Evolutionary conservation across 35 echinoderm and acorn worm species (phyloP).

Genomic region (Ptychodera flava): DNA sequence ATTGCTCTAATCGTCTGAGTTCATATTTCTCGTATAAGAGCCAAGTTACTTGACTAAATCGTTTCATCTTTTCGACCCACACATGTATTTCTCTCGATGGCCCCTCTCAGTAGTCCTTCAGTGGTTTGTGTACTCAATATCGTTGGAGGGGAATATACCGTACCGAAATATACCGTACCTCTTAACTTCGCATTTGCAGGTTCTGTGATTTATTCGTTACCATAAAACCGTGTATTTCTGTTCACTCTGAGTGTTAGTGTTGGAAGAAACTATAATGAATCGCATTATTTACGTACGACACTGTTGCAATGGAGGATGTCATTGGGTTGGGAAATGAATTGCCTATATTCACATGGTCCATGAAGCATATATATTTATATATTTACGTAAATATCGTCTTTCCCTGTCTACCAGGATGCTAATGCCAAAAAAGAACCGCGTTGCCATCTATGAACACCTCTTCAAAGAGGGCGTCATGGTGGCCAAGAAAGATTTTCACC

Average conservation of each 20-base stretch:
- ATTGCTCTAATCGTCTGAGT: neutral
- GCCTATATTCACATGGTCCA: too few relatives aligned
- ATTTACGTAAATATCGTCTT: neutral
- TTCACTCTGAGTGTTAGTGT: too few relatives aligned
- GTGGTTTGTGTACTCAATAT: too few relatives aligned
- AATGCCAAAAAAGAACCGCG: slow-evolving; percentile 89
- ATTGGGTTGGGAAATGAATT: too few relatives aligned
- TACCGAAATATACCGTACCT: neutral
- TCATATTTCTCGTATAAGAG: neutral
- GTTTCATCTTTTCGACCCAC: neutral
- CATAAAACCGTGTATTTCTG: too few relatives aligned
- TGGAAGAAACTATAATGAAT: neutral
- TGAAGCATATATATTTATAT: neutral
- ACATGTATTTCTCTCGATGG: neutral
- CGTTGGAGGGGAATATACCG: neutral
- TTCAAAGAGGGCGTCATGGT: slow-evolving; percentile 99
- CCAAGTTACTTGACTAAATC: too few relatives aligned
- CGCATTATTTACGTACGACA: neutral
- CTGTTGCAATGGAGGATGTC: neutral
- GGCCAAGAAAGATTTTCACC: slow-evolving; percentile 86
- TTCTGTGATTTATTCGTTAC: too few relatives aligned
- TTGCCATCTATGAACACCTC: slow-evolving; percentile 97
- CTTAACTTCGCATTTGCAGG: too few relatives aligned
- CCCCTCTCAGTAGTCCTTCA: neutral
- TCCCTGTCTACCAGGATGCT: slow-evolving; percentile 62